Conservation (phyloP, 2,797 vertebrate genomes). For the Sciaenops ocellatus region DNA sequence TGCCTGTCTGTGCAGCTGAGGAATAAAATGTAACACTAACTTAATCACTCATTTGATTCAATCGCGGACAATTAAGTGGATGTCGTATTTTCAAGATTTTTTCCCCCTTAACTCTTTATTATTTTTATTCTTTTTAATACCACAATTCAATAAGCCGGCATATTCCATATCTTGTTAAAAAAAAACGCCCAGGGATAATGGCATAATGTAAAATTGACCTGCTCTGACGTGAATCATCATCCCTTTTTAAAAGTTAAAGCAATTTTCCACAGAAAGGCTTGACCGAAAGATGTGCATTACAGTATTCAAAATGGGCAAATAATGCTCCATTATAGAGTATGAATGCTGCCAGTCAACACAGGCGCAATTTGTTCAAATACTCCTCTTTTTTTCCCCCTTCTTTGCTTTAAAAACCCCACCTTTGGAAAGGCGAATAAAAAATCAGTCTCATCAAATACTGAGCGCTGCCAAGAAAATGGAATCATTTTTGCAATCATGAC, state of each 20-base stretch:
- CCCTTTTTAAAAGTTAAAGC: conserved; percentile 99
- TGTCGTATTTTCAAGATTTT: conserved; percentile 31
- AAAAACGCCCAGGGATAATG: conserved; percentile 93
- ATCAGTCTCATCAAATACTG: conserved; percentile 97
- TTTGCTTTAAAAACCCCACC: conserved; percentile 93
- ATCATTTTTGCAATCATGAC: conserved; percentile 98
- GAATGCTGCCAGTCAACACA: conserved; percentile 98
- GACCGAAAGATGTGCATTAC: conserved; percentile 95
- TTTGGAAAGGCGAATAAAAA: conserved; percentile 96
- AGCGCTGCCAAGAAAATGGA: conserved; percentile 94
- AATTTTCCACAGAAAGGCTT: conserved; percentile 98
- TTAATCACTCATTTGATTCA: conserved; percentile 51
- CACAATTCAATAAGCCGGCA: conserved; percentile 88
- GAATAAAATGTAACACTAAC: conserved; percentile 31
- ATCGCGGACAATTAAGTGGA: conserved; percentile 47
- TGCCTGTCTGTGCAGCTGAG: conserved; percentile 17
- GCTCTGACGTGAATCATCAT: conserved; percentile 93
- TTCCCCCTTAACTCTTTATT: conserved; percentile 60
- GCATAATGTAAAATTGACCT: conserved; percentile 95
- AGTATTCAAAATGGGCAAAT: conserved; percentile 99
- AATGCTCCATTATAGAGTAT: conserved; percentile 98
- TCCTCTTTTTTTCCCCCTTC: conserved; percentile 66
- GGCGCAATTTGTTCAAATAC: conserved; percentile 97
- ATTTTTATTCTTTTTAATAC: conserved; percentile 85
- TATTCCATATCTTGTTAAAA: conserved; percentile 92